Evolutionary conservation across 92 coral and sea anemone species (phyloP).

Genomic region (Porites cylindrica): DNA sequence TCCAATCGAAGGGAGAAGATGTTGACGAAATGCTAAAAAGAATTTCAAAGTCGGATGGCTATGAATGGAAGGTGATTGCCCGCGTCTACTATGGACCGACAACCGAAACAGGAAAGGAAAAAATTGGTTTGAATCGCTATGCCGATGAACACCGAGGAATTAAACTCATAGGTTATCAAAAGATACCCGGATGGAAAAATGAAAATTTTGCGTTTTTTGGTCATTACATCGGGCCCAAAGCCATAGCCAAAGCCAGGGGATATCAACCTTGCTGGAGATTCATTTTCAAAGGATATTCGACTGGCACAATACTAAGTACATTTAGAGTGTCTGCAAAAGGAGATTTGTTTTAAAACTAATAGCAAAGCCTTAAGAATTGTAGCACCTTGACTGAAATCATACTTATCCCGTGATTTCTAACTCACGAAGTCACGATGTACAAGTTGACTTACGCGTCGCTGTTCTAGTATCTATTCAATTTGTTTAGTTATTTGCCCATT

Average conservation of each 20-base stretch:
- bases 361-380: background rate
- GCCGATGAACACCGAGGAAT: too few species aligned
- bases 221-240: background rate
- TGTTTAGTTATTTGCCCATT: too few species aligned
- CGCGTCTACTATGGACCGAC: background rate
- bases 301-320: background rate
- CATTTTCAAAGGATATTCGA: background rate
- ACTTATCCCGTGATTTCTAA: too few species aligned
- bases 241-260: background rate
- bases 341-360: constrained; percentile 7
- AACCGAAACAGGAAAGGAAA: too few species aligned
- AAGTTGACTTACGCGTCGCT: too few species aligned
- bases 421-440: too few species aligned
- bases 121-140: background rate
- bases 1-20: constrained; percentile 7
- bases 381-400: too few species aligned
- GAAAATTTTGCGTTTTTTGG: background rate
- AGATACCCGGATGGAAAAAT: too few species aligned
- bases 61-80: background rate
- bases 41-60: background rate
- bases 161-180: background rate
- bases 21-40: background rate
- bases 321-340: background rate
- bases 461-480: too few species aligned
- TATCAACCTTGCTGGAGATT: background rate